Conservation (phyloP, 2,888 invertebrate species). For the Chouioia cunea region DNA sequence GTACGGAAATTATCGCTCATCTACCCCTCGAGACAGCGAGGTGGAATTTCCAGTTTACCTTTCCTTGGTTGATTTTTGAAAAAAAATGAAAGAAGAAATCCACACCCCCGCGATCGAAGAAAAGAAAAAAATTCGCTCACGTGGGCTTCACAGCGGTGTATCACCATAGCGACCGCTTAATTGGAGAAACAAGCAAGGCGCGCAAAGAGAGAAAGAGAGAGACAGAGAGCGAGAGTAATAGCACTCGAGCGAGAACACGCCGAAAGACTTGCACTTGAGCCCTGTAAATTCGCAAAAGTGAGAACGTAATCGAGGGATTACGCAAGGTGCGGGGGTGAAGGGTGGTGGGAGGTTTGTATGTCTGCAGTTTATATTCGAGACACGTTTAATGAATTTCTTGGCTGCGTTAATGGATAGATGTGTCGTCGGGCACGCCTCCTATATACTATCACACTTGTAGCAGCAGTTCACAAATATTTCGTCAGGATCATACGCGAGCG, state of each 20-base stretch:
- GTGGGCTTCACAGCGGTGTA: constrained; percentile 47
- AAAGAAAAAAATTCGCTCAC: background rate
- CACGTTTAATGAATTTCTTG: background rate
- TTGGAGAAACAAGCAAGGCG: constrained; percentile 60
- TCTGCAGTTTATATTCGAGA: background rate
- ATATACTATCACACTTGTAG: no score
- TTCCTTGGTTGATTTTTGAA: background rate
- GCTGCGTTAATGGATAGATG: background rate
- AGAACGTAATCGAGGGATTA: background rate
- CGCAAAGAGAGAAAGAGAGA: constrained; percentile 5
- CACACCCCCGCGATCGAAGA: background rate
- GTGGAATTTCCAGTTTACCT: background rate
- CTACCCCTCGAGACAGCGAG: background rate
- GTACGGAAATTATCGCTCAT: no score
- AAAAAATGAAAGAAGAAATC: background rate
- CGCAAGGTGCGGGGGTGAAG: background rate
- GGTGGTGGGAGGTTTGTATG: constrained; percentile 1
- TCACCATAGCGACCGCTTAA: constrained; percentile 65
- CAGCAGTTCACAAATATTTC: no score
- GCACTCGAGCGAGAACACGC: constrained; percentile 31
- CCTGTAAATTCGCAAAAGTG: constrained; percentile 27
- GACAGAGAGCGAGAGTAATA: no score
- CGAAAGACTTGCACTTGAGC: constrained; percentile 29
- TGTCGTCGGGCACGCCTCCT: no score
- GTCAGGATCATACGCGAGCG: no score